These are phyloP conservation scores for Pterocles orientalis DNA, from an alignment of 2,113 vertebrate species.

Conservation along the genomic window DNA sequence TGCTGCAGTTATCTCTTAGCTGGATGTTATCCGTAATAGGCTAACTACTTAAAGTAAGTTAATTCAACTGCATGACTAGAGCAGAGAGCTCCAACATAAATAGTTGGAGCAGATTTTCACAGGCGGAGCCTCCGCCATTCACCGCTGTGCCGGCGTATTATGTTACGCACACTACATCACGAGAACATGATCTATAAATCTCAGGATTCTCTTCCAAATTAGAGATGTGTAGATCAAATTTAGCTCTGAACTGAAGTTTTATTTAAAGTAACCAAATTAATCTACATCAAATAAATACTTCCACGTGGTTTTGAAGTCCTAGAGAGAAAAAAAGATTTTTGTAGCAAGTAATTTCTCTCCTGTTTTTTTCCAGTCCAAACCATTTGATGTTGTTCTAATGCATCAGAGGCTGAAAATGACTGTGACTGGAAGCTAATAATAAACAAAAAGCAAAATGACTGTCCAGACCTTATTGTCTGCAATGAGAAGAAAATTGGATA, in stretches of 20 bases:
- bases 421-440: not conserved
- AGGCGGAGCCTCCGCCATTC: fast-evolving
- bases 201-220: not conserved
- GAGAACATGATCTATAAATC: not conserved
- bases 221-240: not conserved
- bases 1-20: not conserved
- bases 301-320: not conserved
- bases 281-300: not conserved
- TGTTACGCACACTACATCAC: not conserved
- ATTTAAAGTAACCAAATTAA: not conserved
- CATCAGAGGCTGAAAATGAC: not conserved
- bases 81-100: not conserved
- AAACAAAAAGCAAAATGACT: not conserved
- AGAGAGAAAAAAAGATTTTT: not conserved
- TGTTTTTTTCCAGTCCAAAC: not conserved
- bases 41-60: not conserved
- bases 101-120: not conserved
- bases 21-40: not conserved
- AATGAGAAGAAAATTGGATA: not conserved
- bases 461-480: not conserved
- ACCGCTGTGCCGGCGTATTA: not conserved
- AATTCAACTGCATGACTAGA: not conserved
- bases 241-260: not conserved
- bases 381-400: not conserved
- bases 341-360: not conserved